Evolutionary conservation across 2,797 vertebrate species (phyloP), one percentile per base, ranked within the genome.

Genomic region (Notoglanidium macrostoma): DNA sequence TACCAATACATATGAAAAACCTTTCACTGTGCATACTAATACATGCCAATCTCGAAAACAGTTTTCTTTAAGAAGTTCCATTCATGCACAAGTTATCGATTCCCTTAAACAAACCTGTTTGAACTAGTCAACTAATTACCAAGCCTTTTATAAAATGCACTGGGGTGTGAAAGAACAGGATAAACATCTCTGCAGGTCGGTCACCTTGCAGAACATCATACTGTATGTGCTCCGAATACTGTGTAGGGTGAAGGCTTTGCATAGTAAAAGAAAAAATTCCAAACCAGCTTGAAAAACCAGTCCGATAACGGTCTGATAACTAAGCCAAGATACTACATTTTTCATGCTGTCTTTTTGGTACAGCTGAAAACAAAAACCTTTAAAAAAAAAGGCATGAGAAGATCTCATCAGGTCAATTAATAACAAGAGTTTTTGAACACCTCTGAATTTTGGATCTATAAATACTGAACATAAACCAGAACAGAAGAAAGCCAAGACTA

Each of bases 121-220:
- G 19, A 59, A 59, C 26, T 81, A 1, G 4, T 51, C 15, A 83
- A 29, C 21, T 57, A 76, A 76, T 8, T 65, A 61, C 32, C 70
- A 83, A 55, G 32, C 26, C 29, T 65, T 77, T 87, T 26, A 15
- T 32, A 40, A 49, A 35, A 12, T 68, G 23, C 4, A 59, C 35
- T 59, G 26, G 21, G 40, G 65, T 40, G 55, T 78, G 54, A 10
- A 35, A 59, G 65, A 49, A 49, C 72, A 59, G 46, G 59, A 61
- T 59, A 83, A 87, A 65, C 80, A 76, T 57, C 65, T 61, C 54
- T 61, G 54, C 40, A 21, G 32, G 79, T 51, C 3, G 51, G 35
- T 72, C 49, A 49, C 19, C 8, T 6, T 65, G 9, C 4, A 19
- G 8, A 6, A 35, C 21, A 3, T 32, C 72, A 44, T 17, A 87